A percentile compares a stretch with the other conserved stretches of the same genome.
phyloP scores from a whole-genome alignment of 53 echinoderm and acorn worm genomes.

The Apostichopus leukothele region DNA sequence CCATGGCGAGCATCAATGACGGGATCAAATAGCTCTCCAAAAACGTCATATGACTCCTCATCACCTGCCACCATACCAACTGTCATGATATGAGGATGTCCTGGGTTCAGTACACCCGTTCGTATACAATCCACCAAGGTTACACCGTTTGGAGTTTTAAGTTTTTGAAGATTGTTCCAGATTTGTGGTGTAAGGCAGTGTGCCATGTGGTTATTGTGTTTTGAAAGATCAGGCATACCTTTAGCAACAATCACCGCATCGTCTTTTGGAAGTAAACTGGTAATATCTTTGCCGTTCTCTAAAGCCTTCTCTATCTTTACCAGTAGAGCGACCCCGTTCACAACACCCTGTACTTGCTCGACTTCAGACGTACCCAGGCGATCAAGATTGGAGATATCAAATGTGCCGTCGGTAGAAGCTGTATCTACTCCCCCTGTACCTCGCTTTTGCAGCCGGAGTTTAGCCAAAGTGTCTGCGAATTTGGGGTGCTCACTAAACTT shows the following conservation, averaged over 20 bases:
- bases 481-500: constrained; percentile 59
- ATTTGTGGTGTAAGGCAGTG: constrained; percentile 85
- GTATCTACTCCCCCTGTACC: constrained; percentile 75
- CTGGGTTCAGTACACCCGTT: constrained; percentile 88
- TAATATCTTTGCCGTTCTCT: constrained; percentile 67
- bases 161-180: constrained; percentile 85
- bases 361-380: constrained; percentile 68
- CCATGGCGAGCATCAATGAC: constrained; percentile 92
- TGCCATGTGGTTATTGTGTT: constrained; percentile 96
- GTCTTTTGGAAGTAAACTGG: constrained; percentile 66
- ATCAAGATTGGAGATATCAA: constrained; percentile 70
- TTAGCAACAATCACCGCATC: constrained; percentile 46
- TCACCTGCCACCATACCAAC: constrained; percentile 94
- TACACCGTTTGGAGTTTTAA: constrained; percentile 75
- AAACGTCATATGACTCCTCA: constrained; percentile 85
- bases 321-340: constrained; percentile 75
- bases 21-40: constrained; percentile 81
- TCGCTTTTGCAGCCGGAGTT: constrained; percentile 69
- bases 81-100: constrained; percentile 98
- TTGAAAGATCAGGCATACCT: constrained; percentile 84
- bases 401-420: constrained; percentile 65
- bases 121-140: constrained; percentile 68
- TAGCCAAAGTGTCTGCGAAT: constrained; percentile 61
- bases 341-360: constrained; percentile 73
- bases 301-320: constrained; percentile 80